These are phyloP conservation scores for Drosophila mayri DNA, from an alignment of 1,140 invertebrate species.

Conservation along the genomic window DNA sequence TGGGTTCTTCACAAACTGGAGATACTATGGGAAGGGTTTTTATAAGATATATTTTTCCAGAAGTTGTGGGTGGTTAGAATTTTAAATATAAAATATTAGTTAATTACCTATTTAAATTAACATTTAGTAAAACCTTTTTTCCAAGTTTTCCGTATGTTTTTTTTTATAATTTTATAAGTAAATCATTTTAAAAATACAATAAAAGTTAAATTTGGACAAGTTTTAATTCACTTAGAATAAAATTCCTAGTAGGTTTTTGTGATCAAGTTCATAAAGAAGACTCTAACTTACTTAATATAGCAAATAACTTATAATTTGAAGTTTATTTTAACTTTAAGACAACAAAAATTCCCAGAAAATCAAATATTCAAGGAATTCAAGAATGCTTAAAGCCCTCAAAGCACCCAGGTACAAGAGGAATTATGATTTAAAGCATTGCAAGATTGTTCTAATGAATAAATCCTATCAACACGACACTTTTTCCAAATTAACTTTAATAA, in stretches of 20 bases:
- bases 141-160: background rate
- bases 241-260: background rate
- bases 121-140: background rate
- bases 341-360: background rate
- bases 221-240: background rate
- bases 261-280: background rate
- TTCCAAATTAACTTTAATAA: background rate
- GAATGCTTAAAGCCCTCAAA: background rate
- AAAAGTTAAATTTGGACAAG: background rate
- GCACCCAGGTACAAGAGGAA: background rate
- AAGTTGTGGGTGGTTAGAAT: background rate
- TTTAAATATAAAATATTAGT: background rate
- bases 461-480: background rate
- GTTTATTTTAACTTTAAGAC: background rate
- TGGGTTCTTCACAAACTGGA: conserved; percentile 6
- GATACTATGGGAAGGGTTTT: background rate
- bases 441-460: background rate
- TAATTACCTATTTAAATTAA: background rate
- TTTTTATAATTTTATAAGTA: background rate
- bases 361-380: background rate
- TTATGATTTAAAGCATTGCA: background rate
- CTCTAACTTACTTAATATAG: background rate
- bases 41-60: background rate
- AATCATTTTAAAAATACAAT: background rate
- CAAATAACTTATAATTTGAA: too few species aligned